Percentiles rank a stretch among this genome's conserved stretches.
Conservation (phyloP, 2,888 invertebrate genomes). For the Dyspetes luteomarginatus region DNA sequence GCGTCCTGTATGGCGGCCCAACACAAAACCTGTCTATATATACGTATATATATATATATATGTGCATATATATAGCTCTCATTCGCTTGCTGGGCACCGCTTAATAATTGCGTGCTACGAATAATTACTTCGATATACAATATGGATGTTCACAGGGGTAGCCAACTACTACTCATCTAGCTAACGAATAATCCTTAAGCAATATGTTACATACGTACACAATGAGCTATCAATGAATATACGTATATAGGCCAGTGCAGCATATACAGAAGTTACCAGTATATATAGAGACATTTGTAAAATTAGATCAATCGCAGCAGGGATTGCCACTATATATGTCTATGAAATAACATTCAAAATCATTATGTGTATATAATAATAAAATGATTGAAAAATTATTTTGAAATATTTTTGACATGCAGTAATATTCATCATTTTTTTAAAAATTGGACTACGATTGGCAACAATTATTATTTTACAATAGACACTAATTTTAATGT, state of each 20-base stretch:
- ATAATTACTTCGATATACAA: conserved; percentile 77
- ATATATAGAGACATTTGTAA: neutral
- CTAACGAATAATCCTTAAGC: conserved; percentile 53
- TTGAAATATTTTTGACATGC: too few relatives aligned
- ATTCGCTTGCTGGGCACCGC: conserved; percentile 58
- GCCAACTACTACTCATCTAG: conserved; percentile 52
- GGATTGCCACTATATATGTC: neutral
- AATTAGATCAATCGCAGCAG: neutral
- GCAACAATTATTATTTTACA: too few relatives aligned
- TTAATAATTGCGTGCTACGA: conserved; percentile 81
- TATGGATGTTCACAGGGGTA: conserved; percentile 61
- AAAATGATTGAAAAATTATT: too few relatives aligned
- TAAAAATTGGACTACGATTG: too few relatives aligned
- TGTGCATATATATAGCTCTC: conserved; percentile 24
- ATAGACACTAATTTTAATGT: too few relatives aligned
- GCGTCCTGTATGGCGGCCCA: conserved; percentile 68
- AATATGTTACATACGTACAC: neutral
- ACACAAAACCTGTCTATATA: conserved; percentile 43
- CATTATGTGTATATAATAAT: too few relatives aligned
- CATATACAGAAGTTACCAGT: neutral
- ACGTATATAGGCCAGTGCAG: neutral
- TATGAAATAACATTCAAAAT: neutral
- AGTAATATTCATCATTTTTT: too few relatives aligned
- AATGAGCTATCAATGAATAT: neutral
- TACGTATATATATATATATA: conserved; percentile 4